Evolutionary conservation across 2,888 invertebrate genomes (phyloP).

Genomic region (Boloria euphrosyne): DNA sequence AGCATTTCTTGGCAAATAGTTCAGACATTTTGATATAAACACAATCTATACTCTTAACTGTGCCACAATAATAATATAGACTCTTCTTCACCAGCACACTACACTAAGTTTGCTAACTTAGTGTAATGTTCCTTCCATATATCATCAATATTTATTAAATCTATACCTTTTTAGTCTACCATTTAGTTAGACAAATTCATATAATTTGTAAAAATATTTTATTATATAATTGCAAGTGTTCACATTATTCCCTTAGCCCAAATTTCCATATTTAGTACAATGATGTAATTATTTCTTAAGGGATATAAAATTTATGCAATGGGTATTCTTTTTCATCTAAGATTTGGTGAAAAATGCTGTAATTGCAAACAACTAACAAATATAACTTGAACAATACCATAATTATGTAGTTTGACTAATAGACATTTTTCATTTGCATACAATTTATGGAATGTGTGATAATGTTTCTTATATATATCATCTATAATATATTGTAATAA

Average conservation of each 20-base stretch:
- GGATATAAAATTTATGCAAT: conserved; percentile 52
- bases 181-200: no score
- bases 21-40: no score
- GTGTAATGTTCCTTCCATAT: no score
- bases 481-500: no score
- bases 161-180: no score
- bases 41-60: no score
- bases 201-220: neutral
- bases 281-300: conserved; percentile 48
- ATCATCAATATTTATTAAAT: no score
- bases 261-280: conserved; percentile 42
- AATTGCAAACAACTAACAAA: conserved; percentile 63
- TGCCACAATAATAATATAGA: no score
- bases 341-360: conserved; percentile 63
- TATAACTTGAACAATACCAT: no score
- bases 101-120: no score
- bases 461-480: neutral
- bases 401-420: neutral
- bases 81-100: no score
- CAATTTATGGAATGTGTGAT: neutral
- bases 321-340: conserved; percentile 63
- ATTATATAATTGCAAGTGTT: neutral
- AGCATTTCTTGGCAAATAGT: no score
- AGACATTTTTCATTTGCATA: neutral
- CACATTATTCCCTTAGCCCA: conserved; percentile 31